Conservation (phyloP, 2,113 vertebrate genomes). For the Parotia lawesii region DNA sequence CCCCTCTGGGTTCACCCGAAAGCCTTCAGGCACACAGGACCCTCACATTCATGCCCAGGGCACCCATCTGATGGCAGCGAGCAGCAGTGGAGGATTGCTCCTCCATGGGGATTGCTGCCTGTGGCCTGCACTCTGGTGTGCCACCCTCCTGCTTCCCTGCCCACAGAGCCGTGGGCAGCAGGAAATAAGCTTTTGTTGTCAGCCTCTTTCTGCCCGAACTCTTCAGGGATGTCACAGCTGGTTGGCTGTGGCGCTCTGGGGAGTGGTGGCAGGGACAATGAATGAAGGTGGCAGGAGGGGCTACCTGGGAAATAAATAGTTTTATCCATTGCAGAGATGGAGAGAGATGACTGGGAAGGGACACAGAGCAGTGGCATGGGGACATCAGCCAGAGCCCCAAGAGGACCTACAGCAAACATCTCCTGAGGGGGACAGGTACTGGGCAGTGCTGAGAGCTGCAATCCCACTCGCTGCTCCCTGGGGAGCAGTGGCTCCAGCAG, state of each 20-base stretch:
- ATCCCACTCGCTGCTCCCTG: background rate
- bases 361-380: background rate
- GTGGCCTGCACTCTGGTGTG: rapidly evolving
- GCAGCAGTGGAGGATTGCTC: rapidly evolving
- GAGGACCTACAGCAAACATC: background rate
- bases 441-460: background rate
- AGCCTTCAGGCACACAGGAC: background rate
- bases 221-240: background rate
- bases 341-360: background rate
- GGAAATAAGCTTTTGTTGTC: background rate
- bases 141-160: background rate
- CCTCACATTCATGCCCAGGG: background rate
- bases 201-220: background rate
- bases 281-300: background rate
- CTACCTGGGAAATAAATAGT: background rate
- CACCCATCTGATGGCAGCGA: rapidly evolving
- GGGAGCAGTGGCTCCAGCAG: background rate
- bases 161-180: background rate
- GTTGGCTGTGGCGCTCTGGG: rapidly evolving
- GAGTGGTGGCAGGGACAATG: background rate
- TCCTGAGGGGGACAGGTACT: background rate
- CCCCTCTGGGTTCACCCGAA: rapidly evolving
- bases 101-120: rapidly evolving
- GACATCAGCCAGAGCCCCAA: background rate
- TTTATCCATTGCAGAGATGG: background rate